phyloP scores from a whole-genome alignment of 2,888 invertebrate species.

The Stenchaetothrips biformis region DNA sequence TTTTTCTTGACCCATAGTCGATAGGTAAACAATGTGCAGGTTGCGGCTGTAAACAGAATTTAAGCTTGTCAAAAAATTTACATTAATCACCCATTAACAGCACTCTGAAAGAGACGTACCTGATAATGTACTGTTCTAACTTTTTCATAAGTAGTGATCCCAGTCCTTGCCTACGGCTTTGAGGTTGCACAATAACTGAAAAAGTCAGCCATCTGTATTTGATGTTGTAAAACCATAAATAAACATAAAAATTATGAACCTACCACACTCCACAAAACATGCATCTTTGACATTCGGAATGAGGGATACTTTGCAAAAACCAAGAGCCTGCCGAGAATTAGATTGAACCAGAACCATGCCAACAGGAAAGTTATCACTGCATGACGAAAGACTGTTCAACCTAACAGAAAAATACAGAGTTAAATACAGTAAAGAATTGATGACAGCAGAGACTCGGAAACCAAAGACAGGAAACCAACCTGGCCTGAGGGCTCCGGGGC shows the following conservation, averaged over 20 bases:
- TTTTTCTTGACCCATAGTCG: slow-evolving; percentile 6
- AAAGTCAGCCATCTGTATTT: neutral
- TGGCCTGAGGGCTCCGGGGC: slow-evolving; percentile 8
- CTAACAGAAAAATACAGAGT: neutral
- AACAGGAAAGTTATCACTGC: neutral
- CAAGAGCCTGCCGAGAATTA: neutral
- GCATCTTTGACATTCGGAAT: neutral
- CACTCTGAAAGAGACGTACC: neutral
- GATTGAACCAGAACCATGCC: neutral
- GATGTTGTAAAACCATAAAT: too few species aligned
- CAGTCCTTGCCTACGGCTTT: slow-evolving; percentile 33
- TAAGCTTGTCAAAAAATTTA: neutral
- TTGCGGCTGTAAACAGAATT: neutral
- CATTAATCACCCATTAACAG: neutral
- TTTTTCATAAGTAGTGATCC: slow-evolving; percentile 33
- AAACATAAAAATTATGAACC: too few species aligned
- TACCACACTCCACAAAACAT: neutral
- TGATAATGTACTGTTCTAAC: slow-evolving; percentile 30
- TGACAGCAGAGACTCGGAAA: neutral
- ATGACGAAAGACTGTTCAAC: slow-evolving; percentile 7
- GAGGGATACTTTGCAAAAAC: neutral
- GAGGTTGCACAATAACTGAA: slow-evolving; percentile 32
- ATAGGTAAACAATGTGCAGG: neutral
- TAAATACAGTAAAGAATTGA: neutral
- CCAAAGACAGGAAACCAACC: neutral